phyloP scores from a whole-genome alignment of 1,140 invertebrate genomes.

The Pomacea maculata region DNA sequence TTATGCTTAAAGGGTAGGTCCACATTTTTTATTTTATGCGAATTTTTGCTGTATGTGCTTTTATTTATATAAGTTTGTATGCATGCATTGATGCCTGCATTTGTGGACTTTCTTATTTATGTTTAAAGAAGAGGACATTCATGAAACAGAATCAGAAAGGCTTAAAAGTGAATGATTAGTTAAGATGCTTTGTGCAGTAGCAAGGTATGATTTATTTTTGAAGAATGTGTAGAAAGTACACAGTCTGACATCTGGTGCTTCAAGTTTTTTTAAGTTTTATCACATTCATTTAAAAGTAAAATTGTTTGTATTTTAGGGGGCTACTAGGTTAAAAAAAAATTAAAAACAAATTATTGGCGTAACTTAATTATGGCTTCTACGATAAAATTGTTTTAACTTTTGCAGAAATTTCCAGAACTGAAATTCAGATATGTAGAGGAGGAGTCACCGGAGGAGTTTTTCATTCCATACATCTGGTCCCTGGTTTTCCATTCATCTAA shows the following conservation, averaged over 20 bases:
- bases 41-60: background rate
- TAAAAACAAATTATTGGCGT: background rate
- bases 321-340: background rate
- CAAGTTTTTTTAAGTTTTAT: background rate
- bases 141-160: too few species aligned
- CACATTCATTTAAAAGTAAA: background rate
- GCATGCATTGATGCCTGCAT: background rate
- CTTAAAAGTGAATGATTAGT: too few species aligned
- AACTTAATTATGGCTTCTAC: background rate
- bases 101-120: background rate
- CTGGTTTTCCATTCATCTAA: constrained; percentile 71
- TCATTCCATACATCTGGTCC: constrained; percentile 98
- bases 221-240: too few species aligned
- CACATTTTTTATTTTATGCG: too few species aligned
- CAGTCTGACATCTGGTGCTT: too few species aligned
- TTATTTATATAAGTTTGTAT: background rate
- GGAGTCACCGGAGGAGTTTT: constrained; percentile 98
- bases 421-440: constrained; percentile 99
- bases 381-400: constrained; percentile 41
- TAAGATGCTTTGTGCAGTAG: too few species aligned
- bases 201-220: too few species aligned
- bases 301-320: background rate
- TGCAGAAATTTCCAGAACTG: constrained; percentile 96
- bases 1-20: too few species aligned
- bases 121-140: too few species aligned